A percentile compares a stretch with the other conserved stretches of the same genome.
These are phyloP conservation scores for Varecia variegata DNA, from an alignment of 2,797 vertebrate species.

Conservation along the genomic window DNA sequence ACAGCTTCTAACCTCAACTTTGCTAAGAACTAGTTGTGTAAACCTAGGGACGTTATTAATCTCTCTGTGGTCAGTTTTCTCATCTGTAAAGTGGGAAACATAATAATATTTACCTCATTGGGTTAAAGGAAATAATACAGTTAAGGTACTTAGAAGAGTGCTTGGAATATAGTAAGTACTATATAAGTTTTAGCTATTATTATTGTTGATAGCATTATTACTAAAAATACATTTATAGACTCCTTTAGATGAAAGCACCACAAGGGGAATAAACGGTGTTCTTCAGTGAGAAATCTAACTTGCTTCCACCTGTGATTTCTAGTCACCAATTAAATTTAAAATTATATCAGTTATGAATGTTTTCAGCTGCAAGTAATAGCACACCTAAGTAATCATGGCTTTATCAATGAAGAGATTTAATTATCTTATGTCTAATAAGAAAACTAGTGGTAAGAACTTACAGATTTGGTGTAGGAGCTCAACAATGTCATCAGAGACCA, in stretches of 20 bases:
- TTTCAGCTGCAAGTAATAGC: neutral
- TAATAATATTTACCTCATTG: neutral
- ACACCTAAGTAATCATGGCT: neutral
- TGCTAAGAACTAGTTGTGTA: neutral
- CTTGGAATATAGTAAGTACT: neutral
- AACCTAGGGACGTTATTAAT: neutral
- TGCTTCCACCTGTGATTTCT: neutral
- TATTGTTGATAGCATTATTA: neutral
- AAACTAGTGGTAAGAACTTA: neutral
- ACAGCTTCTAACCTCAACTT: neutral
- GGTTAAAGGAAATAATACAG: slow-evolving; percentile 15
- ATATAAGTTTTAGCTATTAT: neutral
- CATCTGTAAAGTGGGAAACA: neutral
- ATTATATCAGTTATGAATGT: neutral
- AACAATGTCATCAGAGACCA: neutral
- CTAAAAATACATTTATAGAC: neutral
- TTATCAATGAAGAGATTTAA: slow-evolving; percentile 26
- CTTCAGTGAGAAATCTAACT: neutral
- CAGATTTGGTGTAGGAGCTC: neutral
- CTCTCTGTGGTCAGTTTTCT: neutral
- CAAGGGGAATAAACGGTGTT: neutral
- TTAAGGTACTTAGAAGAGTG: neutral
- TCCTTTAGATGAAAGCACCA: neutral
- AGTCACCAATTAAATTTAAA: neutral
- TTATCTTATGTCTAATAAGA: neutral